Evolutionary conservation across 2,113 vertebrate species (phyloP).

Genomic region (Paralichthys olivaceus): DNA sequence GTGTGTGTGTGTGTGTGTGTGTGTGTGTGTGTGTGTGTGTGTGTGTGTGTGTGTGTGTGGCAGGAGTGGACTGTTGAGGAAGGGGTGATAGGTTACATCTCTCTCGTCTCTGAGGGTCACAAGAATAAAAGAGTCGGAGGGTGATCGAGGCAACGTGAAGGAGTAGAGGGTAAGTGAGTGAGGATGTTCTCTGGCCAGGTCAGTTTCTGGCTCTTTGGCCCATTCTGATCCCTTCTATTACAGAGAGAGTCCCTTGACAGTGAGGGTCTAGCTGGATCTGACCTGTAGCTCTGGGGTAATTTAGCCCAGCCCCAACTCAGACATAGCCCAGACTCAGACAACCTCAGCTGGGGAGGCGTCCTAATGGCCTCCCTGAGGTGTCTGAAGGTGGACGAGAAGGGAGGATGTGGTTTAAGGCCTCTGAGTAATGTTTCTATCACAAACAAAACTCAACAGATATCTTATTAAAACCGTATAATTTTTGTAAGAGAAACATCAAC

Average conservation of each 20-base stretch:
- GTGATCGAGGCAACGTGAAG: conserved; percentile 30
- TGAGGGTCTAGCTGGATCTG: conserved; percentile 62
- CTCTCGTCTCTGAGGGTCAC: conserved; percentile 44
- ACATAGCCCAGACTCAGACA: conserved; percentile 60
- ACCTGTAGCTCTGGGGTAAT: conserved; percentile 79
- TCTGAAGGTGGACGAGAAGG: conserved; percentile 51
- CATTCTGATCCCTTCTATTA: conserved; percentile 76
- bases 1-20: conserved; percentile 12
- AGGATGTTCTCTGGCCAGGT: conserved; percentile 67
- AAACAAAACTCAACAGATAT: conserved; percentile 26
- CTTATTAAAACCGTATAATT: not conserved
- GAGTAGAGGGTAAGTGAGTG: conserved; percentile 63
- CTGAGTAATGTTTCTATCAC: conserved; percentile 33
- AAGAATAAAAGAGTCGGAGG: conserved; percentile 28
- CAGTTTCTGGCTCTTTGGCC: conserved; percentile 68
- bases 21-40: conserved; percentile 18
- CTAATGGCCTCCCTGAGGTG: conserved; percentile 79
- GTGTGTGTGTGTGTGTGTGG: conserved; percentile 20
- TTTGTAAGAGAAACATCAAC: not conserved
- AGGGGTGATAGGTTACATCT: conserved; percentile 53
- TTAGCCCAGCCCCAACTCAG: conserved; percentile 62
- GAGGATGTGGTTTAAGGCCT: conserved; percentile 27
- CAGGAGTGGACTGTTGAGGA: conserved; percentile 16
- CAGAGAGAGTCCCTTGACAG: conserved; percentile 61
- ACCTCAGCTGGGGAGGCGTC: conserved; percentile 39